Percentiles rank a stretch among this genome's conserved stretches.
phyloP scores from a whole-genome alignment of 2,113 vertebrate genomes.

The Leptocoma aspasia region DNA sequence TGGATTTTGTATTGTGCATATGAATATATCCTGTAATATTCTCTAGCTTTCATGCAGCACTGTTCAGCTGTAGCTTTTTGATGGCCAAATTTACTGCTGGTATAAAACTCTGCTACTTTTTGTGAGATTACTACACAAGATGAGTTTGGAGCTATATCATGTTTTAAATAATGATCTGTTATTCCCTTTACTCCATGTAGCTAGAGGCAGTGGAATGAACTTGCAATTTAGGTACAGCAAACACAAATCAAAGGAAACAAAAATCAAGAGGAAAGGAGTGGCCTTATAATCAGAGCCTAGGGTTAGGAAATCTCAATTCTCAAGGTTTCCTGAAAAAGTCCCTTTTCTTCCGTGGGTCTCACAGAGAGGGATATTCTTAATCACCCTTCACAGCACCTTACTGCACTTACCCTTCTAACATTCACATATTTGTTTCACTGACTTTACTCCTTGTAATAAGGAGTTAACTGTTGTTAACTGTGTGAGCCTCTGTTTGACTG shows the following conservation, averaged over 20 bases:
- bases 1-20: background rate
- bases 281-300: background rate
- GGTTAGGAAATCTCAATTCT: background rate
- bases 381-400: background rate
- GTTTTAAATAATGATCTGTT: background rate
- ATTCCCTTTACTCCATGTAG: background rate
- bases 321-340: background rate
- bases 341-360: rapidly evolving
- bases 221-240: background rate
- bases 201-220: background rate
- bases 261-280: background rate
- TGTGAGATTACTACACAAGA: background rate
- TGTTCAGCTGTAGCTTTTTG: background rate
- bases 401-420: background rate
- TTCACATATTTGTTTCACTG: background rate
- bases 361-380: background rate
- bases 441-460: background rate
- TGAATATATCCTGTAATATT: background rate
- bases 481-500: background rate
- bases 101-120: background rate
- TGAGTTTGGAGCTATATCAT: background rate
- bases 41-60: background rate
- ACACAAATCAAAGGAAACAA: background rate
- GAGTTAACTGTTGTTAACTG: background rate
- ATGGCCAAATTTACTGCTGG: background rate